Evolutionary conservation across 2,113 vertebrate species (phyloP), one percentile per base, ranked within the genome.

Genomic region (Psettodes erumei): DNA sequence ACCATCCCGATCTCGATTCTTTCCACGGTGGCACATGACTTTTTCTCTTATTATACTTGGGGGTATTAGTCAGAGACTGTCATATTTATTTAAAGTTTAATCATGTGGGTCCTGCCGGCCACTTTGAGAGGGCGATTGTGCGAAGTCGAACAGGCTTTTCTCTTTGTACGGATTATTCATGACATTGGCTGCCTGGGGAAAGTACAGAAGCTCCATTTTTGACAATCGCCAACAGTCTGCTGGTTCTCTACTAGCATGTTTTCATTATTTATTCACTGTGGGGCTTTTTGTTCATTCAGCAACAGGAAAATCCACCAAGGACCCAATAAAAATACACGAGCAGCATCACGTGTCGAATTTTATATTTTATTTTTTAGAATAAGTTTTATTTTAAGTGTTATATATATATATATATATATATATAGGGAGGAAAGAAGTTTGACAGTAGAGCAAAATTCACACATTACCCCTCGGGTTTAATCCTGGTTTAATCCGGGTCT

Each of bases 401-500:
- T n/a, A n/a, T n/a, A n/a, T n/a, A n/a, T n/a, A n/a, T n/a, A n/a
- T n/a, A n/a, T n/a, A n/a, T n/a, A n/a, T n/a, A n/a, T n/a, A n/a
- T n/a, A n/a, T n/a, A n/a, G n/a, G n/a, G n/a, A n/a, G n/a, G n/a
- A n/a, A n/a, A n/a, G n/a, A n/a, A n/a, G n/a, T n/a, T n/a, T n/a
- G 40, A 66, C 19, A 30, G 59, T n/a, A 64, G 32, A 35, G 27
- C 45, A 65, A 47, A 28, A 54, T 45, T 59, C 48, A 66, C 48
- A 65, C 42, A 47, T 77, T 30, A 3, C 21, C 19, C 18, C 2
- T n/a, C 1, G 8, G 28, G 33, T 60, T 65, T 47, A 82, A 66
- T 81, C 40, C 2, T 12, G 40, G 45, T 70, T 64, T 71, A 75
- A 37, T 65, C 38, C 37, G 21, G 50, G 54, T 62, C 73, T 47